Conservation (phyloP, 2,888 invertebrate genomes). For the Dascillus cervinus region DNA sequence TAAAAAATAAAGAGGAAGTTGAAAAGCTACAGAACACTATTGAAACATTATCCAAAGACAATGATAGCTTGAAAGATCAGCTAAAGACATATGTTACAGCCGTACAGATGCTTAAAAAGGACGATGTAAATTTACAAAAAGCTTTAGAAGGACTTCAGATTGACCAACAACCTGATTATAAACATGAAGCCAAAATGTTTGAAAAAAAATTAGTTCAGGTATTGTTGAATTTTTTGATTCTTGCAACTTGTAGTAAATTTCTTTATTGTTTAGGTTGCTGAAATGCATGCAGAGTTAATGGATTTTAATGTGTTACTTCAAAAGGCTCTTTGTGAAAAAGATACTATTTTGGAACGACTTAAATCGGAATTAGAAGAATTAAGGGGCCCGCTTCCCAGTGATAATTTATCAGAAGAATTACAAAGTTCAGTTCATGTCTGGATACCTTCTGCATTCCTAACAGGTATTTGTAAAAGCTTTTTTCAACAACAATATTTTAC, state of each 20-base stretch:
- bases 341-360: conserved; percentile 50
- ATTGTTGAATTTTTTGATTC: conserved; percentile 6
- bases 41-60: conserved; percentile 54
- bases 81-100: conserved; percentile 80
- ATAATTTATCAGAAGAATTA: conserved; percentile 40
- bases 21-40: conserved; percentile 32
- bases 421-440: conserved; percentile 66
- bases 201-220: conserved; percentile 83
- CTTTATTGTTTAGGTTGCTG: conserved; percentile 62
- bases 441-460: conserved; percentile 81
- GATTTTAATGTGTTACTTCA: conserved; percentile 83
- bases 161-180: conserved; percentile 44
- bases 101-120: conserved; percentile 70
- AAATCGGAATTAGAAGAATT: conserved; percentile 58
- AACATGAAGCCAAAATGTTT: conserved; percentile 69
- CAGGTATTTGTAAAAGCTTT: conserved; percentile 40
- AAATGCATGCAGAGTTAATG: conserved; percentile 92
- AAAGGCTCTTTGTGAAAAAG: conserved; percentile 58
- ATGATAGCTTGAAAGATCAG: conserved; percentile 76
- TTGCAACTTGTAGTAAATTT: conserved; percentile 1
- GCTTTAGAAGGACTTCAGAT: conserved; percentile 33
- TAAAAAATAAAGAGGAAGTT: conserved; percentile 34
- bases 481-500: not conserved
- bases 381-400: conserved; percentile 53
- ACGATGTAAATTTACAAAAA: conserved; percentile 39